Base-by-base conservation (phyloP, 2,888 invertebrate genomes). In the Hirtodrosophila trivittata region DNA sequence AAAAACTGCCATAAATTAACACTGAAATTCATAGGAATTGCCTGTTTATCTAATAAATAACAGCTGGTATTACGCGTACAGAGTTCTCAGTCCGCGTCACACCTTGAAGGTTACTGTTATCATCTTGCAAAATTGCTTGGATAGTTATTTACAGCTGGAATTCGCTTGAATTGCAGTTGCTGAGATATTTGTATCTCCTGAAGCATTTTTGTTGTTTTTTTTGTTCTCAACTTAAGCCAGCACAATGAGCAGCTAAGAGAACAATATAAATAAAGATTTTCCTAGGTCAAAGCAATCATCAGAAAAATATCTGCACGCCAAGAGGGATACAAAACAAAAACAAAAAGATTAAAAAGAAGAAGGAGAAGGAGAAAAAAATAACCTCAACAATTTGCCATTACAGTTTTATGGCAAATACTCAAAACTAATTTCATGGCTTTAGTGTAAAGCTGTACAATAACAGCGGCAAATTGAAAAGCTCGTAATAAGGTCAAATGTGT, bases 401-500 rank as follows among this genome's bases (percentile, higher is more conserved):
- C 66, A 69, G 25, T 66, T 50, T 52, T 62, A 69, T 70, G 45
- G 66, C 54, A 50, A 69, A 68, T 69, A 65, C 60, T 66, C 57
- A 32, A 78, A 83, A 66, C 76, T 73, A 85, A 80, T 80, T 86
- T 82, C 66, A 64, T 67, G 80, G 80, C 73, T 75, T 78, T 66
- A 75, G 58, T 49, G 59, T 51, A 42, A 51, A 62, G 55, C 54
- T 25, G n/a, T 10, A 63, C 50, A 60, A 63, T 39, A 56, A 63
- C 47, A 51, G 43, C 43, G 71, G 60, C 50, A 59, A 75, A 65
- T 60, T 69, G 59, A 72, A 65, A 60, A 52, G 45, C 57, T 54
- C 62, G 60, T 73, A 75, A 82, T 75, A 78, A 78, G 80, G 83
- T 85, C 83, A 82, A 85, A 80, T 78, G 72, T 56, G 72, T 60